Conservation (phyloP, 2,797 vertebrate genomes). For the Spea hammondii region DNA sequence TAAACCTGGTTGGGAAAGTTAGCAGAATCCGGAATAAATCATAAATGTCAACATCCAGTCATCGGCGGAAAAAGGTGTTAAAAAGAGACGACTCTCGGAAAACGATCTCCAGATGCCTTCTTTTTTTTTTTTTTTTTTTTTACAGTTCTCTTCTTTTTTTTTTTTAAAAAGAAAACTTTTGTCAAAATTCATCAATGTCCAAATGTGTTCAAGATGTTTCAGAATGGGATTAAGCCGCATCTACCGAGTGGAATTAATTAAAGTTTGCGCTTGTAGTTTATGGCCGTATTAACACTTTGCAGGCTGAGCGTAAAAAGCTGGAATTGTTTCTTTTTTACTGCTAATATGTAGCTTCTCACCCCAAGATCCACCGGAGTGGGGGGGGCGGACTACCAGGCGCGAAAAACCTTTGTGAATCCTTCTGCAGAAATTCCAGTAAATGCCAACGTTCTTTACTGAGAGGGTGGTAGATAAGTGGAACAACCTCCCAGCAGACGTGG, state of each 20-base stretch:
- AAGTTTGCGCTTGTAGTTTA: constrained; percentile 16
- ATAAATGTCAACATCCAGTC: constrained; percentile 36
- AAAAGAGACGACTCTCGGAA: constrained; percentile 22
- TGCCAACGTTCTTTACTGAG: no score
- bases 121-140: not conserved
- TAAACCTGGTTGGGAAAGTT: constrained; percentile 29
- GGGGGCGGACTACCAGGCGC: no score
- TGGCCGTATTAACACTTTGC: constrained; percentile 42
- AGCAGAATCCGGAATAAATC: not conserved
- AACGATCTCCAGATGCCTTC: constrained; percentile 33
- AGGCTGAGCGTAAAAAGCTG: constrained; percentile 15
- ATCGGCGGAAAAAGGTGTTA: constrained; percentile 22
- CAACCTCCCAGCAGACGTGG: no score
- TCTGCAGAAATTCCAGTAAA: no score
- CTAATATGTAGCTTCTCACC: no score
- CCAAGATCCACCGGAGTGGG: no score
- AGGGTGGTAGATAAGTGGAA: no score
- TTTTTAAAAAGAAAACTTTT: constrained; percentile 13
- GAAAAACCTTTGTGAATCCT: no score
- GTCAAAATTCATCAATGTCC: constrained; percentile 40
- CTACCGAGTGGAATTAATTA: constrained; percentile 29
- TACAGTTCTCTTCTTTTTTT: constrained; percentile 14
- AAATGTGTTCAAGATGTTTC: constrained; percentile 50
- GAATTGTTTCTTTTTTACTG: no score
- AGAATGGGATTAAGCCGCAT: constrained; percentile 41